Percentiles rank a stretch among this genome's conserved stretches.
Conservation (phyloP, 2,113 vertebrate species). For the Pelecanoides urinatrix region DNA sequence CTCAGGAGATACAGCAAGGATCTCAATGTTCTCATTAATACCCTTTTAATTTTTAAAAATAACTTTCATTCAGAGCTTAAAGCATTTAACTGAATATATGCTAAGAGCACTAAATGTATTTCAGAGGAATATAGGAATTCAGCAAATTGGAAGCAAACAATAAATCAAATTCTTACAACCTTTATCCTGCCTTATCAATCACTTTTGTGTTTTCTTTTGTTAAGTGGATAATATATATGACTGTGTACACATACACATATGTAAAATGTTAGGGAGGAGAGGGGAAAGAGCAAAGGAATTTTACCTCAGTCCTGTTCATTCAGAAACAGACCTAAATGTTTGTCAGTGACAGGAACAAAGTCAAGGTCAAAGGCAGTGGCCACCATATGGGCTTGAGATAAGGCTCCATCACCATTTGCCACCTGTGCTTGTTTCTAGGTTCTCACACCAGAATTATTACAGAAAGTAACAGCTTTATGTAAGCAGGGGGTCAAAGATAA, state of each 20-base stretch:
- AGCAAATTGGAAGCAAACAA: neutral
- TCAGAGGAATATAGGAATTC: neutral
- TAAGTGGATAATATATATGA: neutral
- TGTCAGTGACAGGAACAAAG: neutral
- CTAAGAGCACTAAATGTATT: neutral
- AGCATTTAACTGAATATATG: neutral
- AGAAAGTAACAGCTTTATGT: slow-evolving; percentile 2
- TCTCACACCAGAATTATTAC: neutral
- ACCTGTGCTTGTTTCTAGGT: neutral
- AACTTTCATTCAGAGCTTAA: neutral
- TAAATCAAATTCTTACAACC: neutral
- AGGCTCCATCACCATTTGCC: neutral
- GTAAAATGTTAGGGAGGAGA: neutral
- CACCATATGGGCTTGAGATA: neutral
- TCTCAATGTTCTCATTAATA: neutral
- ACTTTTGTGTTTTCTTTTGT: neutral
- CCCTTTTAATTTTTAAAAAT: neutral
- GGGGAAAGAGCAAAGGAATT: neutral
- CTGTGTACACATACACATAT: neutral
- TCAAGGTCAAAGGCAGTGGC: neutral
- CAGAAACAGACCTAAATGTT: neutral
- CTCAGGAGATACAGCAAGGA: neutral
- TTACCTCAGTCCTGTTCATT: neutral
- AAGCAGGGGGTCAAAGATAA: neutral
- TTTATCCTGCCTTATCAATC: neutral